Percentiles rank a stretch among this genome's conserved stretches.
Conservation (phyloP, 2,888 invertebrate genomes). For the Pseudanteris insignis region DNA sequence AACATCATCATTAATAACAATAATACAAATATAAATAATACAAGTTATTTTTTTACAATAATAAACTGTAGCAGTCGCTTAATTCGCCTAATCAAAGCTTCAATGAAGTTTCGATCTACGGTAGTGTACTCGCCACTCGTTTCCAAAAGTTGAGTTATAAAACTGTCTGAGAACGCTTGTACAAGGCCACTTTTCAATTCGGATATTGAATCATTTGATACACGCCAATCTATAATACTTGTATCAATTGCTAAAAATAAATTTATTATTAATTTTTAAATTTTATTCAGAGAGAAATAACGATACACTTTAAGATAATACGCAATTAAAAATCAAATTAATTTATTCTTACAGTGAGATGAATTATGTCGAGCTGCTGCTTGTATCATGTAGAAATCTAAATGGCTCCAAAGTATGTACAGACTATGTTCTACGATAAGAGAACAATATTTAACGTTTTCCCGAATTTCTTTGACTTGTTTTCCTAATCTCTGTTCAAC, state of each 20-base stretch:
- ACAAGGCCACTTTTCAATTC: constrained; percentile 78
- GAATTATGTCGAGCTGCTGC: constrained; percentile 67
- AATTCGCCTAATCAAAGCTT: constrained; percentile 80
- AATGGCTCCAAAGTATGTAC: constrained; percentile 81
- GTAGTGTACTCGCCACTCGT: constrained; percentile 75
- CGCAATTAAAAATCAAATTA: too few relatives aligned
- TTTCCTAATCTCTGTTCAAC: constrained; percentile 68
- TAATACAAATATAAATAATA: constrained; percentile 17
- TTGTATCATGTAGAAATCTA: constrained; percentile 76
- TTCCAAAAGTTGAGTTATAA: constrained; percentile 77
- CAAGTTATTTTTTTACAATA: constrained; percentile 67
- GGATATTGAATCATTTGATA: constrained; percentile 72
- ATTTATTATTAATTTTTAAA: not conserved
- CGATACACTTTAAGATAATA: too few relatives aligned
- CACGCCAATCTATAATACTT: constrained; percentile 67
- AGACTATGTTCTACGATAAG: constrained; percentile 78
- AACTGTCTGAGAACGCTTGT: constrained; percentile 80
- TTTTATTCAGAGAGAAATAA: not conserved
- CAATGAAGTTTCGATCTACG: constrained; percentile 76
- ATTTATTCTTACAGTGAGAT: constrained; percentile 51
- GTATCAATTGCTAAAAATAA: constrained; percentile 54
- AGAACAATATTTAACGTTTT: constrained; percentile 72
- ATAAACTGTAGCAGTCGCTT: constrained; percentile 84
- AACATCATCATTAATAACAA: too few relatives aligned
- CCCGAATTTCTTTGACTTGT: constrained; percentile 70